Evolutionary conservation across 2,113 vertebrate genomes (phyloP).

Genomic region (Tetrao urogallus): DNA sequence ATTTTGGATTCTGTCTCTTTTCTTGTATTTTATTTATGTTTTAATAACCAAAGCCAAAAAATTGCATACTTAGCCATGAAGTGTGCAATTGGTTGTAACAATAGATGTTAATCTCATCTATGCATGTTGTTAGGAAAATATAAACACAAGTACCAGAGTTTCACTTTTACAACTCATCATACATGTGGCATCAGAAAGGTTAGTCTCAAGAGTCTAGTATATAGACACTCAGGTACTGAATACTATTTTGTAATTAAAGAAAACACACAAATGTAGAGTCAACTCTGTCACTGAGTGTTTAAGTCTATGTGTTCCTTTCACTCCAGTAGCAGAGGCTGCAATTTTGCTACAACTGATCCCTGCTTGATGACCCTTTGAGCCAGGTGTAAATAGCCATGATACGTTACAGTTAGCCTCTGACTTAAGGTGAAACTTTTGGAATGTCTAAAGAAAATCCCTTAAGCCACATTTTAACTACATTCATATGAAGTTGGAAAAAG

Average conservation of each 20-base stretch:
- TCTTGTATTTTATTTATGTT: background rate
- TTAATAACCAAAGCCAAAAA: background rate
- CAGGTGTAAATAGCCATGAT: slow-evolving; percentile 10
- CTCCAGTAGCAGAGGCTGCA: background rate
- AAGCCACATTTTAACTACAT: slow-evolving; percentile 11
- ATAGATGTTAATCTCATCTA: slow-evolving; percentile 1
- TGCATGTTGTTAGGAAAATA: background rate
- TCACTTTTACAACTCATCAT: background rate
- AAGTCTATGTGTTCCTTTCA: background rate
- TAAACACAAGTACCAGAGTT: background rate
- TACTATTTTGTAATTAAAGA: background rate
- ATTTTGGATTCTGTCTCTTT: background rate
- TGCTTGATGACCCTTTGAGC: background rate
- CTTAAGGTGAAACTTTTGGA: slow-evolving; percentile 17
- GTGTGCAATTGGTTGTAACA: slow-evolving; percentile 1
- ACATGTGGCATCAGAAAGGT: background rate
- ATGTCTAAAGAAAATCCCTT: slow-evolving; percentile 26
- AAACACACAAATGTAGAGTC: background rate
- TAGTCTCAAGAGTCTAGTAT: slow-evolving; percentile 1
- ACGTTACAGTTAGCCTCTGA: slow-evolving; percentile 38
- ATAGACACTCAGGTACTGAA: background rate
- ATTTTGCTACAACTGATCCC: background rate
- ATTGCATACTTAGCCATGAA: background rate
- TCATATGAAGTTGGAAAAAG: background rate
- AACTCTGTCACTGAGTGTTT: background rate